Percentiles rank a stretch among this genome's conserved stretches.
Evolutionary conservation across 2,113 vertebrate species (phyloP).

Genomic region (Coptodon rendalli): DNA sequence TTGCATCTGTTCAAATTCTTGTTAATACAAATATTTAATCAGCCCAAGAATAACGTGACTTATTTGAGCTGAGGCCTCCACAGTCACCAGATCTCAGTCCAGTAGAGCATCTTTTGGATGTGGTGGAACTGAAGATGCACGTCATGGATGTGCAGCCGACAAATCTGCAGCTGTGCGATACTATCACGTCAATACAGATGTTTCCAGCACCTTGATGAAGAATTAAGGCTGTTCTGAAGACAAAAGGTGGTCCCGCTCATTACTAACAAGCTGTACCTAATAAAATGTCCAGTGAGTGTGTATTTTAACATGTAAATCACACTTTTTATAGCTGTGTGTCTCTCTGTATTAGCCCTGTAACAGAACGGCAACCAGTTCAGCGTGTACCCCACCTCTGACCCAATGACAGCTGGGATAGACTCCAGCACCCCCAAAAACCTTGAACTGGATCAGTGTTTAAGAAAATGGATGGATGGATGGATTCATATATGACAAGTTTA

Average conservation of each 20-base stretch:
- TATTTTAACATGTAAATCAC: background rate
- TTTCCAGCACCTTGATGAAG: background rate
- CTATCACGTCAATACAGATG: background rate
- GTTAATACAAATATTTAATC: background rate
- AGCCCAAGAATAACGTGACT: background rate
- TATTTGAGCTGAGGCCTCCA: background rate
- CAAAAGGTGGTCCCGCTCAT: background rate
- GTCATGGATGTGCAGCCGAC: rapidly evolving
- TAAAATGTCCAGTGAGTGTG: background rate
- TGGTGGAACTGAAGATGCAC: background rate
- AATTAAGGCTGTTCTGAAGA: background rate
- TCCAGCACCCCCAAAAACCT: background rate
- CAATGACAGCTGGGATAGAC: background rate
- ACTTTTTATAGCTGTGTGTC: background rate
- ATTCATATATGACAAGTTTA: background rate
- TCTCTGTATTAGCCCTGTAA: background rate
- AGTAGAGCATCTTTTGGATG: background rate
- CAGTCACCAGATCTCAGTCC: background rate
- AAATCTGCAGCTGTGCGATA: background rate
- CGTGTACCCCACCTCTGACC: rapidly evolving
- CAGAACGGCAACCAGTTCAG: background rate
- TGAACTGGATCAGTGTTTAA: background rate
- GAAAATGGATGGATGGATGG: background rate
- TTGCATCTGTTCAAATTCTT: background rate
- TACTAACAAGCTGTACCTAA: background rate